phyloP scores from a whole-genome alignment of 1,140 invertebrate genomes.

The Arion vulgaris region DNA sequence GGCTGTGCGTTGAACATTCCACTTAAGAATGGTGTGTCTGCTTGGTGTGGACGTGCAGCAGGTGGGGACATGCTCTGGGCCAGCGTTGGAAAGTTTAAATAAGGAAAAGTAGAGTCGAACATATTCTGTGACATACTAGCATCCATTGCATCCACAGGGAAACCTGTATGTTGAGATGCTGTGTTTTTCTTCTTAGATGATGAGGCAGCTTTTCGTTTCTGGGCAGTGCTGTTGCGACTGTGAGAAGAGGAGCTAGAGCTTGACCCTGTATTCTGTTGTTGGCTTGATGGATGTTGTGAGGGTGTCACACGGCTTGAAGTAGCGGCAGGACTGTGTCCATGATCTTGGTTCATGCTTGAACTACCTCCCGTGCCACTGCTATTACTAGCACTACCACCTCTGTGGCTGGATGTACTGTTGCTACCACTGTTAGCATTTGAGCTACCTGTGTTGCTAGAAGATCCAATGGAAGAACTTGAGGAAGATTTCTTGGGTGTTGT shows the following conservation, averaged over 20 bases:
- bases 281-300: conserved; percentile 37
- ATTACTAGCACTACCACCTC: conserved; percentile 12
- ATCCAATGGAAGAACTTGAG: background rate
- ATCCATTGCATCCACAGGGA: conserved; percentile 58
- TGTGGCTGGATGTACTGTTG: conserved; percentile 23
- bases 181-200: conserved; percentile 55
- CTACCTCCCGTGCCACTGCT: conserved; percentile 13
- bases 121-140: conserved; percentile 61
- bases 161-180: conserved; percentile 41
- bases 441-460: background rate
- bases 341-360: conserved; percentile 33
- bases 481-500: conserved; percentile 18
- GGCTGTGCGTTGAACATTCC: conserved; percentile 63
- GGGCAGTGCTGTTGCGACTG: conserved; percentile 41
- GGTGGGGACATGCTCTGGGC: conserved; percentile 64
- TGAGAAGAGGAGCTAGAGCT: conserved; percentile 20
- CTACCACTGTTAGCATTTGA: background rate
- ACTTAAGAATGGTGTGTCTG: conserved; percentile 60
- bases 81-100: conserved; percentile 66
- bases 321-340: conserved; percentile 49
- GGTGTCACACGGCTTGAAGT: conserved; percentile 41
- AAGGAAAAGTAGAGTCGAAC: conserved; percentile 67
- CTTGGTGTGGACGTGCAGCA: conserved; percentile 58
- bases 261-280: conserved; percentile 30
- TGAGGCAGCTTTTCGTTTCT: conserved; percentile 31